Percentiles rank a stretch among this genome's conserved stretches.
These are phyloP conservation scores for Acronicta psi DNA, from an alignment of 2,888 invertebrate species.

Conservation along the genomic window DNA sequence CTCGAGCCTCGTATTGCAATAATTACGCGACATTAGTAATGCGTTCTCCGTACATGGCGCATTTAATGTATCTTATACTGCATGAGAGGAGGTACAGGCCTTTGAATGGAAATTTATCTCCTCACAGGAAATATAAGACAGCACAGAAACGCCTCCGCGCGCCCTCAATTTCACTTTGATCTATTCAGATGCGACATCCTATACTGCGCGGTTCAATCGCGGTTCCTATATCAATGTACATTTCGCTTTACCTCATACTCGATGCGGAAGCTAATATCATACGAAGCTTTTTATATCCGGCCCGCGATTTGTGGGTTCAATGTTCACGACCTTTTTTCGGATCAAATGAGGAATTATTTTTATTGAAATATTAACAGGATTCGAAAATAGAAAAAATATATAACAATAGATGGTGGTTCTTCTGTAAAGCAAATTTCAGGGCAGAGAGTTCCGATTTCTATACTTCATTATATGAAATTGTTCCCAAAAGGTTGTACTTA, in stretches of 20 bases:
- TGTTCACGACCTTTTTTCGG: background rate
- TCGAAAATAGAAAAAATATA: background rate
- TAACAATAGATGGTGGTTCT: background rate
- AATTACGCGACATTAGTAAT: slow-evolving; percentile 42
- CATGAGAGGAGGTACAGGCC: slow-evolving; percentile 44
- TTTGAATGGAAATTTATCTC: slow-evolving; percentile 63
- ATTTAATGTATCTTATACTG: slow-evolving; percentile 56
- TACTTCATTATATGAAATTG: too few species aligned
- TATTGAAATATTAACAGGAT: slow-evolving; percentile 1
- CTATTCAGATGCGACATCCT: slow-evolving; percentile 63
- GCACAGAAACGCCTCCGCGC: slow-evolving; percentile 65
- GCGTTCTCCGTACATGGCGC: slow-evolving; percentile 46
- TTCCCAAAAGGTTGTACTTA: background rate
- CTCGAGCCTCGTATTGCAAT: slow-evolving; percentile 11
- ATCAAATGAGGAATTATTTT: background rate
- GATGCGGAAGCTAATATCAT: slow-evolving; percentile 35
- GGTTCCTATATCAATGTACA: slow-evolving; percentile 44
- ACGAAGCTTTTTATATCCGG: slow-evolving; percentile 18
- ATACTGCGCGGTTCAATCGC: slow-evolving; percentile 50
- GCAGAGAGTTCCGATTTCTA: too few species aligned
- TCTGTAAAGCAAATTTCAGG: too few species aligned
- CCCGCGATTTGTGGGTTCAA: background rate
- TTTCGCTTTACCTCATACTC: slow-evolving; percentile 40
- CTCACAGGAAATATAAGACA: slow-evolving; percentile 64
- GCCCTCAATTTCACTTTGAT: slow-evolving; percentile 75